phyloP scores from a whole-genome alignment of 2,888 invertebrate species.

The Stenolophus ochropezus region DNA sequence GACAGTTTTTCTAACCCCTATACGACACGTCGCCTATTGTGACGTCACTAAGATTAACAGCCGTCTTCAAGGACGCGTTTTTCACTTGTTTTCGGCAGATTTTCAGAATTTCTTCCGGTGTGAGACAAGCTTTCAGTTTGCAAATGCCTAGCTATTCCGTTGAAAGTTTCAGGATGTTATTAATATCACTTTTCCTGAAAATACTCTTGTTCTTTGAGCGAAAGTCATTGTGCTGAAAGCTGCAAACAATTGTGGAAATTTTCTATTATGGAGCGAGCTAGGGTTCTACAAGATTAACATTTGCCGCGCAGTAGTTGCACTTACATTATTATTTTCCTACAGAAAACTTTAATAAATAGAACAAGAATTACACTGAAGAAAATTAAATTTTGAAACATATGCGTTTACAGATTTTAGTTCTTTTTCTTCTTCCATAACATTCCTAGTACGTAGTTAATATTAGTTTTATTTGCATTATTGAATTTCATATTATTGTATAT shows the following conservation, averaged over 20 bases:
- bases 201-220: conserved; percentile 67
- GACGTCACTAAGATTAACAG: conserved; percentile 67
- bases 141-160: conserved; percentile 88
- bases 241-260: background rate
- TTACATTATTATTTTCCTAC: background rate
- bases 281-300: background rate
- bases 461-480: too few species aligned
- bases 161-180: conserved; percentile 89
- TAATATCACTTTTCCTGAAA: conserved; percentile 83
- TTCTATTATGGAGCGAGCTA: background rate
- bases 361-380: too few species aligned
- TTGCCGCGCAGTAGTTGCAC: background rate
- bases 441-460: too few species aligned
- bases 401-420: too few species aligned
- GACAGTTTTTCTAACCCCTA: conserved; percentile 69
- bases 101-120: conserved; percentile 82
- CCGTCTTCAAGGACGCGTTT: conserved; percentile 75
- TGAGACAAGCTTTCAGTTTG: conserved; percentile 83
- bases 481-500: too few species aligned
- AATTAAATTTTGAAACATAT: too few species aligned
- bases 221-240: conserved; percentile 13
- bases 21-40: conserved; percentile 66
- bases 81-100: conserved; percentile 79
- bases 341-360: background rate
- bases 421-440: too few species aligned